A percentile compares a stretch with the other conserved stretches of the same genome.
phyloP scores from a whole-genome alignment of 1,140 invertebrate genomes.

The Sminthurinus signatus region DNA sequence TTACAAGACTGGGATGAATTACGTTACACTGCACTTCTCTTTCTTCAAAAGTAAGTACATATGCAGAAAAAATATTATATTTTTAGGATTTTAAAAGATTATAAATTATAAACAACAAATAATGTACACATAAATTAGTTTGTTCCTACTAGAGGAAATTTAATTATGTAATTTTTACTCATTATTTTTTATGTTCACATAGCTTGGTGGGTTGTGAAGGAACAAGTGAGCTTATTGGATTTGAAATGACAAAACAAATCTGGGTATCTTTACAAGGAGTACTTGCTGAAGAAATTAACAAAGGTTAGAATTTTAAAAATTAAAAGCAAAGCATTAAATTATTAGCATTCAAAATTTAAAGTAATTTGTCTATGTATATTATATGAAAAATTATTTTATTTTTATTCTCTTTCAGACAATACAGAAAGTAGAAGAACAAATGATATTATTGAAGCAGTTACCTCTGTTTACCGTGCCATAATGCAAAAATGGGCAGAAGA shows the following conservation, averaged over 20 bases:
- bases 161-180: no score
- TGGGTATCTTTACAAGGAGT: constrained; percentile 54
- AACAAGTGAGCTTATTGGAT: constrained; percentile 55
- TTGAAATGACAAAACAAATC: constrained; percentile 49
- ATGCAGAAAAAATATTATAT: no score
- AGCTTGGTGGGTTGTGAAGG: constrained; percentile 58
- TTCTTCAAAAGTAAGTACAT: no score
- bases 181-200: constrained; percentile 58
- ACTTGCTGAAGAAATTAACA: constrained; percentile 47
- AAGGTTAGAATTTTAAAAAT: constrained; percentile 39
- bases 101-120: no score
- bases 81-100: no score
- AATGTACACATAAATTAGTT: no score
- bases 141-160: no score
- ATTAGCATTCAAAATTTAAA: neutral
- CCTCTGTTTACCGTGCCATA: constrained; percentile 58
- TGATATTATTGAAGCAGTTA: constrained; percentile 56
- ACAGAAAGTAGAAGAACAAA: constrained; percentile 39
- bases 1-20: constrained; percentile 27
- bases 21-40: constrained; percentile 49
- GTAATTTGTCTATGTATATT: neutral
- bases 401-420: constrained; percentile 43
- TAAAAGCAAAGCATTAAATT: neutral
- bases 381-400: neutral
- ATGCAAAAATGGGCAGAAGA: constrained; percentile 46